These are phyloP conservation scores for Eolophus roseicapilla DNA, from an alignment of 2,113 vertebrate species.

Conservation along the genomic window DNA sequence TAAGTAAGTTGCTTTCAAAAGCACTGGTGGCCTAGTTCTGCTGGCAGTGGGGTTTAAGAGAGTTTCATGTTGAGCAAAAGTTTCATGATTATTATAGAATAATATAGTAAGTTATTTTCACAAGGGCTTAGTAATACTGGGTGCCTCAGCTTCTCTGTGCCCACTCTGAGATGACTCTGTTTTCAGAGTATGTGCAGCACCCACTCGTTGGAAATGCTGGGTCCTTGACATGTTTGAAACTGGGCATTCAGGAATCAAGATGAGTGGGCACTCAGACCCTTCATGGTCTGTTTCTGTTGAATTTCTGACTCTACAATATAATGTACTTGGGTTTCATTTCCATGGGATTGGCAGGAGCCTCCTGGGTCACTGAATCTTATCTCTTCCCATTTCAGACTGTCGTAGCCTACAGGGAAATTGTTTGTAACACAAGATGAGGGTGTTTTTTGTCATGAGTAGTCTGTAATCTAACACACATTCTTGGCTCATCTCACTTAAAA, in stretches of 20 bases:
- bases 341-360: background rate
- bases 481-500: background rate
- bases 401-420: background rate
- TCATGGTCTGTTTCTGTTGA: background rate
- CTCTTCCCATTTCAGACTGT: background rate
- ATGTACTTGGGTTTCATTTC: background rate
- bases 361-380: background rate
- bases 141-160: background rate
- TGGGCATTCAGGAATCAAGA: background rate
- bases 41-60: background rate
- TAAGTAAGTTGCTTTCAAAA: constrained; percentile 23
- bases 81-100: constrained; percentile 4
- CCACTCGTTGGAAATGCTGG: background rate
- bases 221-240: background rate
- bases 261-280: background rate
- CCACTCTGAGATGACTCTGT: background rate
- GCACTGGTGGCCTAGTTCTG: background rate
- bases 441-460: background rate
- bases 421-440: background rate
- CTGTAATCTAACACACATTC: background rate
- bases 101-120: constrained; percentile 2
- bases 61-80: constrained; percentile 36
- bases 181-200: background rate
- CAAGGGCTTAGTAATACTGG: background rate
- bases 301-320: background rate